Evolutionary conservation across 1,140 invertebrate species (phyloP), one percentile per base, ranked within the genome.

Genomic region (Chymomyza costata): DNA sequence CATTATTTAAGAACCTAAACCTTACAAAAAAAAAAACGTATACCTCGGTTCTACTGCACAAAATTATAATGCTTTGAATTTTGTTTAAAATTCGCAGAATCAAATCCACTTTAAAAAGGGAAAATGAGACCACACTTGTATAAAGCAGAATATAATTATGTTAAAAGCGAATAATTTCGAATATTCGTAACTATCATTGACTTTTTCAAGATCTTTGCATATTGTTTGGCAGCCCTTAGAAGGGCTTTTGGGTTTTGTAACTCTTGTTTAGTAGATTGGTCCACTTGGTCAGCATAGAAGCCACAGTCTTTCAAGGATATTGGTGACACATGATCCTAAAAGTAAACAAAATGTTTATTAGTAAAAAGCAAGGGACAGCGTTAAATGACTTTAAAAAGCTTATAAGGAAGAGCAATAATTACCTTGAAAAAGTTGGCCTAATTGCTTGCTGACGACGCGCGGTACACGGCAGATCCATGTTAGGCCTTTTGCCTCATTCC

Each of bases 141-240:
- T n/a, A n/a, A n/a, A n/a, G n/a, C n/a, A n/a, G n/a, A n/a, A n/a
- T n/a, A n/a, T n/a, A n/a, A n/a, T n/a, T n/a, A n/a, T n/a, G n/a
- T n/a, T n/a, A n/a, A n/a, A n/a, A n/a, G n/a, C n/a, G n/a, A n/a
- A n/a, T n/a, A n/a, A n/a, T n/a, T n/a, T n/a, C n/a, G n/a, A n/a
- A n/a, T n/a, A n/a, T n/a, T n/a, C n/a, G 80, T 78, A 73, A 78
- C 70, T 80, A 74, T 78, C 54, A 80, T 78, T 70, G 40, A 45
- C 71, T 46, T 59, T 69, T 62, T 56, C 50, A 61, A 76, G 71
- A 64, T 68, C 52, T 68, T 73, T 73, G 73, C 74, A 64, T 57
- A 73, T 68, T 63, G 54, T 52, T 63, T 78, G 73, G 64, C 68
- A 78, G 73, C 73, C 73, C 73, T 65, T 39, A 65, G n/a, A 80